Evolutionary conservation across 1,140 invertebrate genomes (phyloP).

Genomic region (Drosophila prosaltans): DNA sequence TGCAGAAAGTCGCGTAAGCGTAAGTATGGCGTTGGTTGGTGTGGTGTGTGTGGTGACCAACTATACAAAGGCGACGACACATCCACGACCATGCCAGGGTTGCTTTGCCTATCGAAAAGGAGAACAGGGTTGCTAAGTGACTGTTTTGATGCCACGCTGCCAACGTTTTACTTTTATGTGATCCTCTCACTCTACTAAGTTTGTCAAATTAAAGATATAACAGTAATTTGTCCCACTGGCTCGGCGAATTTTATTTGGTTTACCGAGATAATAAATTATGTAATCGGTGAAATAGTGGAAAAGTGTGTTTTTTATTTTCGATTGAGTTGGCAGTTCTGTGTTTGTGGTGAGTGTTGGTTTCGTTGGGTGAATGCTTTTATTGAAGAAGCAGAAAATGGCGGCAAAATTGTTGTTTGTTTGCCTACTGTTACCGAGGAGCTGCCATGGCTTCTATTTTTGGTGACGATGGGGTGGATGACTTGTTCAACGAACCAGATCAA

Average conservation of each 20-base stretch:
- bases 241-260: background rate
- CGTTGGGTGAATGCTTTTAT: conserved; percentile 32
- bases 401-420: conserved; percentile 55
- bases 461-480: conserved; percentile 76
- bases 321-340: conserved; percentile 45
- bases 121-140: conserved; percentile 6
- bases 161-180: conserved; percentile 23
- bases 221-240: background rate
- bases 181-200: background rate
- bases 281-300: conserved; percentile 41
- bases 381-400: conserved; percentile 73
- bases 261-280: conserved; percentile 42
- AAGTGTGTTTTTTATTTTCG: conserved; percentile 2
- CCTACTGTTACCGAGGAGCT: conserved; percentile 25
- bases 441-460: conserved; percentile 73
- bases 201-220: background rate
- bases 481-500: conserved; percentile 69
- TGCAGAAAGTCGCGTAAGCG: conserved; percentile 16
- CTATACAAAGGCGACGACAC: conserved; percentile 45
- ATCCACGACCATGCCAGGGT: conserved; percentile 53
- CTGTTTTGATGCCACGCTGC: conserved; percentile 44
- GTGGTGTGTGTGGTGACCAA: conserved; percentile 12
- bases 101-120: conserved; percentile 33
- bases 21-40: conserved; percentile 67
- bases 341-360: conserved; percentile 11